phyloP scores from a whole-genome alignment of 2,888 invertebrate genomes.

The Proisotoma minuta region DNA sequence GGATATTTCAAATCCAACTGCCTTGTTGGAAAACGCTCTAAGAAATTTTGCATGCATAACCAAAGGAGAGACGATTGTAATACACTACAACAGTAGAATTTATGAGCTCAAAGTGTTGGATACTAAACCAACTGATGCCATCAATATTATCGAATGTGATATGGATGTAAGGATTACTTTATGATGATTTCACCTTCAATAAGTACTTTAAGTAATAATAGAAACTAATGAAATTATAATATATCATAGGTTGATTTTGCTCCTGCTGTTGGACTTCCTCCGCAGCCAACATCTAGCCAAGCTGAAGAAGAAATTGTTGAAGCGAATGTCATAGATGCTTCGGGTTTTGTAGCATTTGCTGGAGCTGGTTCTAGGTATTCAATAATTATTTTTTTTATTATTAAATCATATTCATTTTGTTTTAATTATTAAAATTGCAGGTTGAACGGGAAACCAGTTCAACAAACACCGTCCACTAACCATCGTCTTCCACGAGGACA shows the following conservation, averaged over 20 bases:
- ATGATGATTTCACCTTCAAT: background rate
- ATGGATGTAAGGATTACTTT: constrained; percentile 53
- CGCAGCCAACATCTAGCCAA: background rate
- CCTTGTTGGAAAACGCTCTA: constrained; percentile 57
- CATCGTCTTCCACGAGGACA: background rate
- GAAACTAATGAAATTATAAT: background rate
- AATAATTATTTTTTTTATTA: background rate
- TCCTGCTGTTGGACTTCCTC: constrained; percentile 56
- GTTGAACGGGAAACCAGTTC: background rate
- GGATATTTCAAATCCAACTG: constrained; percentile 58
- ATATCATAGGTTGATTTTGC: constrained; percentile 56
- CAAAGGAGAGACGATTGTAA: constrained; percentile 57
- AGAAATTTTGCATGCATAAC: constrained; percentile 60
- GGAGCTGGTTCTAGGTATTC: constrained; percentile 24
- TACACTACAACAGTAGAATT: constrained; percentile 58
- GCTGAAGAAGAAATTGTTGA: background rate
- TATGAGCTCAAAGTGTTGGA: constrained; percentile 59
- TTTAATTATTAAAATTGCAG: background rate
- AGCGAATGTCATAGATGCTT: background rate
- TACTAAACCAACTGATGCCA: constrained; percentile 57
- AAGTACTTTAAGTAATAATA: background rate
- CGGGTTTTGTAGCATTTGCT: constrained; percentile 12
- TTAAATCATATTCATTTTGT: background rate
- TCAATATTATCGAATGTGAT: constrained; percentile 61
- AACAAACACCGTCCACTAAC: background rate